phyloP scores from a whole-genome alignment of 1,140 invertebrate genomes.

The Octopus bimaculoides region DNA sequence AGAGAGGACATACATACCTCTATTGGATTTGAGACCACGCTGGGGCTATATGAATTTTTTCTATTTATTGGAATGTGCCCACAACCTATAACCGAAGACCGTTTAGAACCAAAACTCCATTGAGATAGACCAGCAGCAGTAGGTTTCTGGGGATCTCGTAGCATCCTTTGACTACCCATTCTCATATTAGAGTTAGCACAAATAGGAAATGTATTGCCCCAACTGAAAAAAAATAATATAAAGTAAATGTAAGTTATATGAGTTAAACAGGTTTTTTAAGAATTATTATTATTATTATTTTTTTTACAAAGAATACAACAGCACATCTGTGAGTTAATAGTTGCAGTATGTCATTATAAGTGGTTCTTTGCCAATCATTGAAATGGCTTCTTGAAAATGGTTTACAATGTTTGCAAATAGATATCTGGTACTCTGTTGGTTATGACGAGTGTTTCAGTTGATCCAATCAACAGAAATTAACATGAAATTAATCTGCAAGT shows the following conservation, averaged over 20 bases:
- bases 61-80: slow-evolving; percentile 32
- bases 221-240: slow-evolving; percentile 21
- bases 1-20: slow-evolving; percentile 28
- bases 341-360: background rate
- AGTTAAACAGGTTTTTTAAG: background rate
- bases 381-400: no score
- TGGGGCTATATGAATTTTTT: slow-evolving; percentile 38
- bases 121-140: slow-evolving; percentile 24
- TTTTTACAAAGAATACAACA: background rate
- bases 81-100: slow-evolving; percentile 34
- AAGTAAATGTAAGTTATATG: background rate
- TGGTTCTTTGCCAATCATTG: no score
- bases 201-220: slow-evolving; percentile 36
- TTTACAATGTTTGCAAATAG: no score
- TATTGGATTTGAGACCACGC: slow-evolving; percentile 17
- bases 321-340: background rate
- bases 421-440: no score
- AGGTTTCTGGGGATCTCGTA: slow-evolving; percentile 17
- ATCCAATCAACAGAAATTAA: no score
- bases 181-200: slow-evolving; percentile 15
- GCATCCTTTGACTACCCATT: slow-evolving; percentile 16
- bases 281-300: background rate
- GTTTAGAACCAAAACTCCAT: slow-evolving; percentile 37
- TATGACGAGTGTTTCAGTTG: no score
- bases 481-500: no score